phyloP scores from a whole-genome alignment of 2,797 vertebrate species.

The Ctenosaura bakeri region DNA sequence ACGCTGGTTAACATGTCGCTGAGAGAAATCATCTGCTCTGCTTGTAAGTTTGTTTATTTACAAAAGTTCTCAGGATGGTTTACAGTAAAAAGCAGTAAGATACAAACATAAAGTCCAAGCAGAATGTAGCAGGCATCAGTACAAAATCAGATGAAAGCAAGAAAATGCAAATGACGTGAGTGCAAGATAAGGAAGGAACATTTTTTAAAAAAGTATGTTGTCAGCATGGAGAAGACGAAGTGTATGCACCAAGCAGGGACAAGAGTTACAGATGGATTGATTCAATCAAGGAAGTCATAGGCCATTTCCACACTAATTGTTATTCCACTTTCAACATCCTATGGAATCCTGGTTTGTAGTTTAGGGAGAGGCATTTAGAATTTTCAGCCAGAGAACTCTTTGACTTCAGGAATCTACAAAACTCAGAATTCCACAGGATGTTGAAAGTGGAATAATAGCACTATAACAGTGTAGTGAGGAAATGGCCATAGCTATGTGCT shows the following conservation, averaged over 20 bases:
- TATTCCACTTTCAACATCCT: too few relatives aligned
- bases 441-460: too few relatives aligned
- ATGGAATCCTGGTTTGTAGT: too few relatives aligned
- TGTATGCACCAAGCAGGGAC: neutral
- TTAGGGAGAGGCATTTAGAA: too few relatives aligned
- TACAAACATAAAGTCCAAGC: neutral
- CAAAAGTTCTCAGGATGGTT: neutral
- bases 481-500: too few relatives aligned
- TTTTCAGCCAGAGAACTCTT: too few relatives aligned
- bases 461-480: too few relatives aligned
- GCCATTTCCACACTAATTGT: too few relatives aligned
- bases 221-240: neutral
- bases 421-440: too few relatives aligned
- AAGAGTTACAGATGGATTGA: too few relatives aligned
- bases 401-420: too few relatives aligned
- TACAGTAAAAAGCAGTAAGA: neutral
- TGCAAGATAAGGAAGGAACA: neutral
- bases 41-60: neutral
- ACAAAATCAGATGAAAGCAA: neutral
- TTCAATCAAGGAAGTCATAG: too few relatives aligned
- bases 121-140: neutral
- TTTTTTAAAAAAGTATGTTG: neutral
- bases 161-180: neutral
- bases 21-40: neutral
- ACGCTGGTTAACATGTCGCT: neutral